Evolutionary conservation across 2,888 invertebrate species (phyloP).

Genomic region (Bellardia bayeri): DNA sequence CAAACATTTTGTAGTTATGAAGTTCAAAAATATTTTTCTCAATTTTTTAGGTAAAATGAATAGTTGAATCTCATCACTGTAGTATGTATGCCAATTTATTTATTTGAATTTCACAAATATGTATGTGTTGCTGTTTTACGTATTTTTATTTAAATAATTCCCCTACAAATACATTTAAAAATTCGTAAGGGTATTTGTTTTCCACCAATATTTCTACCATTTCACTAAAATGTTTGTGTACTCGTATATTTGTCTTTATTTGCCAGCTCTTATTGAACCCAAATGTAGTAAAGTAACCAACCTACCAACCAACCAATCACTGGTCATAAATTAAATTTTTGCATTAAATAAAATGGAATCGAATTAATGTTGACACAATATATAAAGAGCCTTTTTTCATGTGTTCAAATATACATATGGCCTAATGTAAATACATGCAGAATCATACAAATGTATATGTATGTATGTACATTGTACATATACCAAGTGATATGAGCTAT

Average conservation of each 20-base stretch:
- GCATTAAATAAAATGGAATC: conserved; percentile 57
- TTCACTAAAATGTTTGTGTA: neutral
- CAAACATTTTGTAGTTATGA: neutral
- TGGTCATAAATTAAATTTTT: conserved; percentile 60
- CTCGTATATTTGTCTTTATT: neutral
- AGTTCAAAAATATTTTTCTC: no score
- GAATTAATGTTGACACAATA: conserved; percentile 59
- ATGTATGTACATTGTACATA: no score
- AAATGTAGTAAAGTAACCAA: conserved; percentile 16
- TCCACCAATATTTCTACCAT: no score
- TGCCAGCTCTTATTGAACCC: neutral
- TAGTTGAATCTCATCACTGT: no score
- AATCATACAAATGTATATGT: neutral
- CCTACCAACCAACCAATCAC: neutral
- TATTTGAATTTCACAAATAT: neutral
- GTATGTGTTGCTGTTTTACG: neutral
- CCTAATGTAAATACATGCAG: neutral
- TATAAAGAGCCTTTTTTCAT: conserved; percentile 1
- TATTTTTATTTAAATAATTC: neutral
- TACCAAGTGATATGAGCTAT: neutral
- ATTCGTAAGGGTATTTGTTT: conserved; percentile 10
- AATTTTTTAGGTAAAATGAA: no score
- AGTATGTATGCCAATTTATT: neutral
- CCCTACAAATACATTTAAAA: conserved; percentile 2
- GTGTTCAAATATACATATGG: neutral